Evolutionary conservation across 2,797 vertebrate species (phyloP), one percentile per base, ranked within the genome.

Genomic region (Thunnus albacares): DNA sequence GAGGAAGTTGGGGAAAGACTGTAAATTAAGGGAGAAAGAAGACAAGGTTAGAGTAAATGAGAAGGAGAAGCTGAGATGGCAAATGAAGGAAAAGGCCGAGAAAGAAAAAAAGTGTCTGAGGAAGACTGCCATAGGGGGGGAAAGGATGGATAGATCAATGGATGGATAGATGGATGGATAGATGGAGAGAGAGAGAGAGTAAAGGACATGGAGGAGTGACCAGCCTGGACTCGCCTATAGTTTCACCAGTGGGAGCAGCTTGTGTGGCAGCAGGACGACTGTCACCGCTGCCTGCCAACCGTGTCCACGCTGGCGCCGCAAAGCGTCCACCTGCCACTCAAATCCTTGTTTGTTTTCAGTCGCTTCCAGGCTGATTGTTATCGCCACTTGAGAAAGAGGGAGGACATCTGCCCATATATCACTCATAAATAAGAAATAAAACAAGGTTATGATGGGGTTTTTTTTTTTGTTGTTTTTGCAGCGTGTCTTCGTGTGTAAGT

Each of bases 191-290:
- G 64, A 63, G 64, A 63, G 49, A 51, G 67, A 47, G 64, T 73
- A 62, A 74, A 64, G 77, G 61, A 82, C 59, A 59, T 45, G 67
- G 71, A 82, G 75, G 68, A 79, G 66, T 83, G 89, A 81, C 88
- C 83, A 38, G 79, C 76, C 69, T 80, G 85, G 85, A 78, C 86
- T 66, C 45, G 60, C 67, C 81, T 66, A 66, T 56, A 61, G 82
- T 62, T 84, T 58, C 71, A 82, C 68, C 87, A 90, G 90, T 55
- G 80, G 84, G 92, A 94, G 91, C 95, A 96, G 95, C 94, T 95
- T 95, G 95, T 86, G 89, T 82, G 90, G 87, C 95, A 94, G 94
- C 93, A 90, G 95, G 95, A 92, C 63, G 93, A 87, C 89, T 92
- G 93, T 91, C 89, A 82, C 91, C 77, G 79, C 87, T 77, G 88